These are phyloP conservation scores for Abrostola triplasia DNA, from an alignment of 2,888 invertebrate genomes.

Conservation along the genomic window DNA sequence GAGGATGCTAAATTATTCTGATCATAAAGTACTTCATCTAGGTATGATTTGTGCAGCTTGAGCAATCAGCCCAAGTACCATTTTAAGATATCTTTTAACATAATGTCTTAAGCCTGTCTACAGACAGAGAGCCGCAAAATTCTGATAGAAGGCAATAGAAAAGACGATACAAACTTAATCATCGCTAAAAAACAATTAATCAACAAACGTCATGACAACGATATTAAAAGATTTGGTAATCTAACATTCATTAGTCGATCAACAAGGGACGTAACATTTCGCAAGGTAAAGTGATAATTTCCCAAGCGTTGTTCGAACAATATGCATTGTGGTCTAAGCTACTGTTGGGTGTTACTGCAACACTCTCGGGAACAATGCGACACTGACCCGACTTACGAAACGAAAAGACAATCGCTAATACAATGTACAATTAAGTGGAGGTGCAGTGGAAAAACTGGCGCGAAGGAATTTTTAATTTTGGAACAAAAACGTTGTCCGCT, in stretches of 20 bases:
- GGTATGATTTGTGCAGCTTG: no score
- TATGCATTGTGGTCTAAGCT: conserved; percentile 56
- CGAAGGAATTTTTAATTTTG: not conserved
- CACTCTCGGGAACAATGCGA: conserved; percentile 40
- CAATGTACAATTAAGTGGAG: conserved; percentile 32
- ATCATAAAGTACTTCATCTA: no score
- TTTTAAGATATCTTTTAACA: no score
- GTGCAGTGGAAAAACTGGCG: conserved; percentile 16
- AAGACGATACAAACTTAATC: conserved; percentile 1
- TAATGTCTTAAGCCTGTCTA: no score
- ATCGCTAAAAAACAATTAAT: conserved; percentile 3
- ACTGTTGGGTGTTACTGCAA: conserved; percentile 38
- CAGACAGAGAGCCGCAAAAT: not conserved
- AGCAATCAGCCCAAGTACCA: no score
- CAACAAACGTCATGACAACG: conserved; percentile 1
- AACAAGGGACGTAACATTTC: conserved; percentile 27
- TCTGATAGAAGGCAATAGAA: not conserved
- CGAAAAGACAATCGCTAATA: conserved; percentile 38
- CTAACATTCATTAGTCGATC: conserved; percentile 27
- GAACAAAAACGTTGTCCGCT: not conserved
- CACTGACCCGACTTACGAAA: conserved; percentile 39
- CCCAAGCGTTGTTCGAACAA: conserved; percentile 61
- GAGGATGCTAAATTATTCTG: no score
- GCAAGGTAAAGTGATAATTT: conserved; percentile 43
- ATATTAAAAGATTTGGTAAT: conserved; percentile 7